Evolutionary conservation across 2,797 vertebrate genomes (phyloP).

Genomic region (Bufotes viridis): DNA sequence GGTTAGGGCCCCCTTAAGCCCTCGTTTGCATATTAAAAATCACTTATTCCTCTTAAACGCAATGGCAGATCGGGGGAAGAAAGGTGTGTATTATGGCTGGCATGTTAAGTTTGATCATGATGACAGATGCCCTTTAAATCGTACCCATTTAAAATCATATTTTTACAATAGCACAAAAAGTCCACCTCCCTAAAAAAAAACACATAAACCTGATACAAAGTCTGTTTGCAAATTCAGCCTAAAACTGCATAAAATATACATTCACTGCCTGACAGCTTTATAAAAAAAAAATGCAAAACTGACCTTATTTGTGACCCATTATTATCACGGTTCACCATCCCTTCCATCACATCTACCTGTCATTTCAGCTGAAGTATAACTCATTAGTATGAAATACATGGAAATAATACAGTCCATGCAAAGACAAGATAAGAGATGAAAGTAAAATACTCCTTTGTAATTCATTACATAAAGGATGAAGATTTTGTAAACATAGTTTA

Average conservation of each 20-base stretch:
- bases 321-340: neutral
- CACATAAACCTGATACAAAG: neutral
- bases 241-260: neutral
- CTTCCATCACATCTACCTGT: neutral
- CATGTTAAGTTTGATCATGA: too few species aligned
- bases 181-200: neutral
- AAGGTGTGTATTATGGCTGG: too few species aligned
- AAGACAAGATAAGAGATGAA: neutral
- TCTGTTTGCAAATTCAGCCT: neutral
- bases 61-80: too few species aligned
- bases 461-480: neutral
- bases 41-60: too few species aligned
- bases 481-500: neutral
- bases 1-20: too few species aligned
- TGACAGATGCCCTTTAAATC: too few species aligned
- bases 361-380: neutral
- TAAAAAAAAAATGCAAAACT: slow-evolving; percentile 2
- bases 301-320: slow-evolving; percentile 19
- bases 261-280: neutral
- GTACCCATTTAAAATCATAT: too few species aligned
- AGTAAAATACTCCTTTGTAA: neutral
- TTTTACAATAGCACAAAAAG: too few species aligned
- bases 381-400: neutral
- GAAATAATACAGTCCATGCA: neutral
- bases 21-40: too few species aligned